A percentile compares a stretch with the other conserved stretches of the same genome.
phyloP scores from a whole-genome alignment of 2,113 vertebrate genomes.

The Ailurus styani region DNA sequence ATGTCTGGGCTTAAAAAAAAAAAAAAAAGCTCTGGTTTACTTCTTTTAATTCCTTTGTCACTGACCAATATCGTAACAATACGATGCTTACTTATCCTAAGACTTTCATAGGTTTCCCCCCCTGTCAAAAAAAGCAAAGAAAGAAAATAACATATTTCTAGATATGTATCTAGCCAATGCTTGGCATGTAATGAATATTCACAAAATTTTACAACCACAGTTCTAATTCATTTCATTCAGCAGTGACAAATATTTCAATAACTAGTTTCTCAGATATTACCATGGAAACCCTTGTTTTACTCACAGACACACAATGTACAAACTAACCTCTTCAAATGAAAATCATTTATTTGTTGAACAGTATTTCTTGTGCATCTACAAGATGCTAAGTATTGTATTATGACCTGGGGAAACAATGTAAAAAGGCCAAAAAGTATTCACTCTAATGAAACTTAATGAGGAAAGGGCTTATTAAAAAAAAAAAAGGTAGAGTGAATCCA shows the following conservation, averaged over 20 bases:
- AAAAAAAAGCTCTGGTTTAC: neutral
- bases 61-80: neutral
- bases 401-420: neutral
- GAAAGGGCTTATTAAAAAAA: neutral
- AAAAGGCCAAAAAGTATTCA: neutral
- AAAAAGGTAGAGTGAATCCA: neutral
- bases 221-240: conserved; percentile 6
- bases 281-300: conserved; percentile 33
- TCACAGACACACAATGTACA: neutral
- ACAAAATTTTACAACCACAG: neutral
- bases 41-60: neutral
- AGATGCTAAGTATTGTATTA: neutral
- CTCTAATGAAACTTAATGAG: neutral
- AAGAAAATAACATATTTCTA: neutral
- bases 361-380: conserved; percentile 5
- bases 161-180: neutral
- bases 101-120: neutral
- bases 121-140: neutral
- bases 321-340: neutral
- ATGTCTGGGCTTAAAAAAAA: neutral
- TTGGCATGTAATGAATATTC: neutral
- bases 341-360: neutral
- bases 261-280: conserved; percentile 25
- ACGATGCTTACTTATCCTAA: neutral
- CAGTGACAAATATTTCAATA: conserved; percentile 19